A percentile compares a stretch with the other conserved stretches of the same genome.
These are phyloP conservation scores for Xiphias gladius DNA, from an alignment of 2,113 vertebrate species.

Conservation along the genomic window DNA sequence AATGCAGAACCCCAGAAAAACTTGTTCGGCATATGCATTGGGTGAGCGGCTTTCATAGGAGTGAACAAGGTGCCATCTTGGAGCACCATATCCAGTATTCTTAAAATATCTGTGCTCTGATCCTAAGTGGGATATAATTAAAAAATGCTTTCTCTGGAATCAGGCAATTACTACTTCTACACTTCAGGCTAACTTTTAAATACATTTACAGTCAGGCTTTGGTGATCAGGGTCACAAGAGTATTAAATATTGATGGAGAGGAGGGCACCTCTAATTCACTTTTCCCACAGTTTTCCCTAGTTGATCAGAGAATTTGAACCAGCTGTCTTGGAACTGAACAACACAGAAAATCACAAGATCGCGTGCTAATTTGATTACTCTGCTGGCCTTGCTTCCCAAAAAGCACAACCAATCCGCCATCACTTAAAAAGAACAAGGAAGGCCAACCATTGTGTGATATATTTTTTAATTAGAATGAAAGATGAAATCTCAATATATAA, in stretches of 20 bases:
- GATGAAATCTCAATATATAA: slow-evolving; percentile 36
- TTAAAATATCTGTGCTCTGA: background rate
- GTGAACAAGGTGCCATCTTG: background rate
- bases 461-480: slow-evolving; percentile 40
- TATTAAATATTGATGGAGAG: background rate
- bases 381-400: slow-evolving; percentile 49
- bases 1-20: background rate
- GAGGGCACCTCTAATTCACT: background rate
- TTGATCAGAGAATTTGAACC: slow-evolving; percentile 14
- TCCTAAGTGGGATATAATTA: background rate
- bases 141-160: background rate
- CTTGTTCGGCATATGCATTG: background rate
- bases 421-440: slow-evolving; percentile 53
- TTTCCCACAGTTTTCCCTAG: slow-evolving; percentile 6
- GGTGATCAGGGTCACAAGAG: background rate
- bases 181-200: background rate
- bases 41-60: background rate
- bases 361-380: slow-evolving; percentile 37
- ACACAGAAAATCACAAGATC: slow-evolving; percentile 30
- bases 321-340: slow-evolving; percentile 18
- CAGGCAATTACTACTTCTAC: background rate
- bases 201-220: background rate
- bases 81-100: background rate
- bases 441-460: slow-evolving; percentile 38
- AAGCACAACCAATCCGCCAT: slow-evolving; percentile 51